phyloP scores from a whole-genome alignment of 2,888 invertebrate species.

The Spatulosminthurus flaviceps region DNA sequence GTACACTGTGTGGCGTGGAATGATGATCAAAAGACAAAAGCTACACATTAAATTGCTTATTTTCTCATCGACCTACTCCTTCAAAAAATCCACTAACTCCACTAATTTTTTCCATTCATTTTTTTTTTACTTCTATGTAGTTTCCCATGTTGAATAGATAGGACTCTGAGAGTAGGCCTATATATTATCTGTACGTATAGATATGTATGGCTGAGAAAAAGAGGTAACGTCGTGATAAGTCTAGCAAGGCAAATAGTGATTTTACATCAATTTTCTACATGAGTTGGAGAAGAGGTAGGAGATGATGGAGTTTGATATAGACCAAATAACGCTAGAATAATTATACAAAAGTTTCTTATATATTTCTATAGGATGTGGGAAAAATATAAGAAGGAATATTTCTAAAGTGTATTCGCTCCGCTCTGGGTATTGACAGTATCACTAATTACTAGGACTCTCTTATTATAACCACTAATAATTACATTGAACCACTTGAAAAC shows the following conservation, averaged over 20 bases:
- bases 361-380: too few species aligned
- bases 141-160: too few species aligned
- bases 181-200: too few species aligned
- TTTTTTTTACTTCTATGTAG: background rate
- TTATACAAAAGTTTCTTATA: background rate
- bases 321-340: background rate
- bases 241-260: constrained; percentile 10
- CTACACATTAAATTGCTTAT: constrained; percentile 14
- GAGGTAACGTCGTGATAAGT: constrained; percentile 14
- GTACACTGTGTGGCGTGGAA: too few species aligned
- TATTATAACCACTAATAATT: constrained; percentile 20
- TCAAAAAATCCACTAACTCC: background rate
- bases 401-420: background rate
- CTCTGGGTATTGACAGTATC: constrained; percentile 26
- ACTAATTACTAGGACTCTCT: constrained; percentile 15
- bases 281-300: background rate
- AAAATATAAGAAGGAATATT: background rate
- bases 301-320: background rate
- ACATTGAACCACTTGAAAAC: constrained; percentile 2
- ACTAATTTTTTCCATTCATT: background rate
- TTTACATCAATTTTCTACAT: constrained; percentile 20
- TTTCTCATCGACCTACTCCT: constrained; percentile 8
- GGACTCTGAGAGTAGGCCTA: too few species aligned
- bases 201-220: too few species aligned
- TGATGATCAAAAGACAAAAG: background rate